Evolutionary conservation across 2,113 vertebrate species (phyloP).

Genomic region (Pluvialis apricaria): DNA sequence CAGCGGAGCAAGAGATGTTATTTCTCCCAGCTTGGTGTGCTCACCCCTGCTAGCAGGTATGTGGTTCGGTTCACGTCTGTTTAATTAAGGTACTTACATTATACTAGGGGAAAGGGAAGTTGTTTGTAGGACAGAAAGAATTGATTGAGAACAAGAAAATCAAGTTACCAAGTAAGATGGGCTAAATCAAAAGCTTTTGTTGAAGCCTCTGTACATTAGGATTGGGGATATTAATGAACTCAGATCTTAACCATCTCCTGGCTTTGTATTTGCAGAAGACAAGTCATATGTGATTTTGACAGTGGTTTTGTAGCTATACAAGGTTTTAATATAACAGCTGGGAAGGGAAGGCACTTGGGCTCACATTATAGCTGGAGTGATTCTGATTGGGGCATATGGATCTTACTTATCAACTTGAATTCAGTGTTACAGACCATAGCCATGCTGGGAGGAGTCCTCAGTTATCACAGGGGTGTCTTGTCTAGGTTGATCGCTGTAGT

Average conservation of each 20-base stretch:
- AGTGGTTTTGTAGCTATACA: not conserved
- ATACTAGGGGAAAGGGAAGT: not conserved
- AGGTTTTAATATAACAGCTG: not conserved
- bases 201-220: not conserved
- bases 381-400: accelerated
- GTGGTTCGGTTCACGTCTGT: not conserved
- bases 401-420: not conserved
- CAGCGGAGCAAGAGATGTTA: not conserved
- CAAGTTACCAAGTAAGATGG: not conserved
- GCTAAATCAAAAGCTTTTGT: not conserved
- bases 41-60: not conserved
- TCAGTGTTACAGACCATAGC: not conserved
- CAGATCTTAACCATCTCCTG: not conserved
- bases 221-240: not conserved
- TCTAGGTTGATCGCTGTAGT: not conserved
- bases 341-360: not conserved
- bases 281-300: not conserved
- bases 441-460: not conserved
- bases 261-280: not conserved
- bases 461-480: not conserved
- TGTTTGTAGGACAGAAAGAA: not conserved
- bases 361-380: not conserved
- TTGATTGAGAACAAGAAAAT: not conserved
- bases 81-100: not conserved
- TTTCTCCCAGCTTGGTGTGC: not conserved